These are phyloP conservation scores for Archocentrus centrarchus DNA, from an alignment of 2,113 vertebrate species.

Conservation along the genomic window DNA sequence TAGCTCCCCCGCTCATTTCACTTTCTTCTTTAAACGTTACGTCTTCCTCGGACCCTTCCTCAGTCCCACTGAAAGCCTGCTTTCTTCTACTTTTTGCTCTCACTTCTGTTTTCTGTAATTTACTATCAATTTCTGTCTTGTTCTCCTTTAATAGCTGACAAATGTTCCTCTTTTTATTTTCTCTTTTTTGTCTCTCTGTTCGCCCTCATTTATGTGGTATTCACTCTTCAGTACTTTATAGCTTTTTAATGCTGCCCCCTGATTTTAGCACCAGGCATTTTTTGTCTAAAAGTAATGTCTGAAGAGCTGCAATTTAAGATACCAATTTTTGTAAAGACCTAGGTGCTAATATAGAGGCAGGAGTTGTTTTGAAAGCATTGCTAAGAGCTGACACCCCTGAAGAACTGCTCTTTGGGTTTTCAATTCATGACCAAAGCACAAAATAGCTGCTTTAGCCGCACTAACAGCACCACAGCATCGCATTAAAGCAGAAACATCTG, in stretches of 20 bases:
- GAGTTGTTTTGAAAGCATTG: slow-evolving; percentile 8
- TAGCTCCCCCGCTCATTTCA: not conserved
- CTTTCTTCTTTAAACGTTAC: not conserved
- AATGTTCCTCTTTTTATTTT: not conserved
- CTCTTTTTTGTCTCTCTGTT: not conserved
- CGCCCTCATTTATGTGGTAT: not conserved
- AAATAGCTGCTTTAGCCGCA: not conserved
- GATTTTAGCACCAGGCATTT: not conserved
- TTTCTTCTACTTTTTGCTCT: not conserved
- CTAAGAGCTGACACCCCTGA: not conserved
- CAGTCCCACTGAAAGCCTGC: not conserved
- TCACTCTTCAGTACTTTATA: not conserved
- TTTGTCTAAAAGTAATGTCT: slow-evolving; percentile 6
- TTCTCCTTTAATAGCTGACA: not conserved
- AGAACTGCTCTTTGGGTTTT: not conserved
- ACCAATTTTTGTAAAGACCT: not conserved
- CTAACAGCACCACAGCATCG: not conserved
- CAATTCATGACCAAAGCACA: not conserved
- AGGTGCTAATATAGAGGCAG: not conserved
- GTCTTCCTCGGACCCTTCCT: not conserved
- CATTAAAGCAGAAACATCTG: not conserved
- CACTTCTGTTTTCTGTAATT: not conserved
- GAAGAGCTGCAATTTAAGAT: not conserved
- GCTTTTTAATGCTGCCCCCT: not conserved
- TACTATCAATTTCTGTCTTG: slow-evolving; percentile 1